Evolutionary conservation across 2,888 invertebrate genomes (phyloP), one percentile per base, ranked within the genome.

Genomic region (Endomychus coccineus): DNA sequence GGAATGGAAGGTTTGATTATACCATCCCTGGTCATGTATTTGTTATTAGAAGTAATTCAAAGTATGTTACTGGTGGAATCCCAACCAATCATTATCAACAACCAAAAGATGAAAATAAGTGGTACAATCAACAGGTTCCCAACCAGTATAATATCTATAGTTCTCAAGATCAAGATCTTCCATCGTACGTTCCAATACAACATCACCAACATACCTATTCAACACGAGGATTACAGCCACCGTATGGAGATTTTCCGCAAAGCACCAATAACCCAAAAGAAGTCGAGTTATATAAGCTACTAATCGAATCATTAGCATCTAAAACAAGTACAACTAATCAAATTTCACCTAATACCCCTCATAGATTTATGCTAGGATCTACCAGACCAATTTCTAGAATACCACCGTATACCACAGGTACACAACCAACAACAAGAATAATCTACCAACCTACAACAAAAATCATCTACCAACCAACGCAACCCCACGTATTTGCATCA

Each of bases 1-100:
- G 59, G 44, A 68, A 68, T 40, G 70, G 71, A 2, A 50, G 53
- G 34, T 62, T 62, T 36, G 58, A 66, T 19, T 70, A 71, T 46
- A 70, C 71, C 42, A 66, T 71, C 38, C 73, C 75, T 4, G 71
- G 74, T 2, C 71, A 76, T 57, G 75, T 76, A n/a, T 82, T 78
- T 49, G 75, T 80, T 11, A 72, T 80, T 9, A 71, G 70, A 49
- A 53, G 49, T 35, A 49, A 58, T 40, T 32, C 36, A 6, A 30
- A 32, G n/a, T 32, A 33, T 16, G 16, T 19, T 12, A 38, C 24
- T 15, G 33, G 36, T 3, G 14, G 14, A n/a, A 34, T 34, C 10
- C 27, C 34, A 14, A 24, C 34, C 14, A 39, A 34, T 30, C 28
- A 29, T 13, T 33, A 25, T 14, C 27, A 28, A 10, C 24, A 27